A percentile compares a stretch with the other conserved stretches of the same genome.
phyloP scores from a whole-genome alignment of 2,113 vertebrate species.

The Amphiprion ocellaris region DNA sequence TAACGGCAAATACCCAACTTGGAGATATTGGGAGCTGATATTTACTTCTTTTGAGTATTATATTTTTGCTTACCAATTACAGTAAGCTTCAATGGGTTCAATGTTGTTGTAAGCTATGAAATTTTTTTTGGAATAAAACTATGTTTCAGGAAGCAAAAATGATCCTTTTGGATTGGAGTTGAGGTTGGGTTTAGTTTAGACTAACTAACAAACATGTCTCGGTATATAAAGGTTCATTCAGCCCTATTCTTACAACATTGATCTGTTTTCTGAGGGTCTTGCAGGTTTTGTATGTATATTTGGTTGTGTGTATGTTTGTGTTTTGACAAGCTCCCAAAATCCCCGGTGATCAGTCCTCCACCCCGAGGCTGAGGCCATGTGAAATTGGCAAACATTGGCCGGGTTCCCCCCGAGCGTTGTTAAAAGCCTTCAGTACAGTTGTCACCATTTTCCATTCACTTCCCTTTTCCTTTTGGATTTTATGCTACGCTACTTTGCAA shows the following conservation, averaged over 20 bases:
- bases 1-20: too few relatives aligned
- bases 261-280: slow-evolving; percentile 21
- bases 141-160: not conserved
- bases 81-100: not conserved
- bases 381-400: slow-evolving; percentile 58
- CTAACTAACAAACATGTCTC: not conserved
- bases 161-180: not conserved
- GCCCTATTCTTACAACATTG: not conserved
- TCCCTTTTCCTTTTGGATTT: slow-evolving; percentile 63
- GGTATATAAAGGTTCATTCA: not conserved
- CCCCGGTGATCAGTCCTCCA: slow-evolving; percentile 38
- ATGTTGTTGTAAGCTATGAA: not conserved
- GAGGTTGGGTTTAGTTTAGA: not conserved
- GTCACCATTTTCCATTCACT: slow-evolving; percentile 62
- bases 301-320: slow-evolving; percentile 17
- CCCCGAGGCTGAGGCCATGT: slow-evolving; percentile 29
- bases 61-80: not conserved
- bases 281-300: not conserved
- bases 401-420: slow-evolving; percentile 32
- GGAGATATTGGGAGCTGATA: too few relatives aligned
- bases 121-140: not conserved
- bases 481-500: slow-evolving; percentile 47
- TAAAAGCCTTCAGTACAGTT: slow-evolving; percentile 58
- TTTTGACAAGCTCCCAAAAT: slow-evolving; percentile 54
- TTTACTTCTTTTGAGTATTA: too few relatives aligned